phyloP scores from a whole-genome alignment of 2,888 invertebrate genomes.

The Melanargia galathea region DNA sequence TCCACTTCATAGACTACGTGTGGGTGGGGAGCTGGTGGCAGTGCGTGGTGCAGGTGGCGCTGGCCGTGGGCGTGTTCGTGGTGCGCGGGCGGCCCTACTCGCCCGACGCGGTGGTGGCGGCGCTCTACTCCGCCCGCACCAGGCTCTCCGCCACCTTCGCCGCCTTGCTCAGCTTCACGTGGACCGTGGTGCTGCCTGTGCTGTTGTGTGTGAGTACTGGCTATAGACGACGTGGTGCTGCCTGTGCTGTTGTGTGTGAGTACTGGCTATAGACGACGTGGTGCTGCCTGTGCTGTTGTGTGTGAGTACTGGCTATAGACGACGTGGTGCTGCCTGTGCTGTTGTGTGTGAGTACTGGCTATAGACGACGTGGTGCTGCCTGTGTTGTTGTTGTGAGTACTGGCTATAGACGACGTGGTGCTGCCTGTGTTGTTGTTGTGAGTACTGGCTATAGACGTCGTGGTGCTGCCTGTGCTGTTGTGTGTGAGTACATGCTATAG shows the following conservation, averaged over 20 bases:
- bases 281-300: not conserved
- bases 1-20: constrained; percentile 92
- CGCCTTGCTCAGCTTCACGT: constrained; percentile 89
- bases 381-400: constrained; percentile 87
- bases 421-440: no score
- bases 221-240: not conserved
- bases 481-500: not conserved
- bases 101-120: constrained; percentile 85
- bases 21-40: constrained; percentile 95
- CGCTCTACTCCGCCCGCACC: constrained; percentile 68
- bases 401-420: not conserved
- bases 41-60: constrained; percentile 88
- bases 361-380: constrained; percentile 92
- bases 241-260: no score
- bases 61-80: constrained; percentile 91
- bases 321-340: no score
- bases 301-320: not conserved
- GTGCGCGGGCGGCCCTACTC: constrained; percentile 93
- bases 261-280: no score
- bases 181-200: constrained; percentile 94
- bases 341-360: no score
- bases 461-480: not conserved
- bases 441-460: no score
- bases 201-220: constrained; percentile 85
- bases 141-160: constrained; percentile 77